These are phyloP conservation scores for Pangasianodon gigas DNA, from an alignment of 2,113 vertebrate species.

Conservation along the genomic window DNA sequence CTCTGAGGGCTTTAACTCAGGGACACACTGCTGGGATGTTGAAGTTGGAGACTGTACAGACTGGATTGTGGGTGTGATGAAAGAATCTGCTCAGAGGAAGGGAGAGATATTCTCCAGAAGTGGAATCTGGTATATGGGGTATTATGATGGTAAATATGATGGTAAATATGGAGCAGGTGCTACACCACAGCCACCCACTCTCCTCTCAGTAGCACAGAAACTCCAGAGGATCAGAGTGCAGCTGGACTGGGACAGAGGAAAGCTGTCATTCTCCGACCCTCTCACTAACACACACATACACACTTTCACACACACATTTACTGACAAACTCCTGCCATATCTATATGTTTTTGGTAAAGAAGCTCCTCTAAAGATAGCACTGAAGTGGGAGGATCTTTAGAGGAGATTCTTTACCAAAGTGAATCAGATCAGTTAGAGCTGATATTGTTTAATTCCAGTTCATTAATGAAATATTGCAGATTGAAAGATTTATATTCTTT, in stretches of 20 bases:
- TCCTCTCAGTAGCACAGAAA: background rate
- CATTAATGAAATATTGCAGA: background rate
- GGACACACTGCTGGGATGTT: slow-evolving; percentile 6
- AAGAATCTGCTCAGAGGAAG: background rate
- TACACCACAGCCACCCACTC: background rate
- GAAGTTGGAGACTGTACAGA: background rate
- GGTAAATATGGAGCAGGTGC: background rate
- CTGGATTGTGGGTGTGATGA: background rate
- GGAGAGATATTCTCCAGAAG: background rate
- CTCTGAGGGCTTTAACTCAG: background rate
- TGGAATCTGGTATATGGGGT: background rate
- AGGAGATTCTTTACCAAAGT: too few species aligned
- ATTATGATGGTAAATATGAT: too few species aligned
- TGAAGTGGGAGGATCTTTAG: too few species aligned
- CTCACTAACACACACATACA: background rate
- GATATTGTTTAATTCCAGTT: background rate
- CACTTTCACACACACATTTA: background rate
- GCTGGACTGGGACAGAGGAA: slow-evolving; percentile 4
- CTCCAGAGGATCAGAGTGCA: background rate
- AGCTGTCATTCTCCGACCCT: background rate
- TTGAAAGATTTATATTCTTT: background rate
- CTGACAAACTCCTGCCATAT: background rate
- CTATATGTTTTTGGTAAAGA: background rate
- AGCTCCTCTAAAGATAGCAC: background rate
- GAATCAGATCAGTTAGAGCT: background rate